These are phyloP conservation scores for Mythimna loreyi DNA, from an alignment of 2,888 invertebrate species.

Conservation along the genomic window DNA sequence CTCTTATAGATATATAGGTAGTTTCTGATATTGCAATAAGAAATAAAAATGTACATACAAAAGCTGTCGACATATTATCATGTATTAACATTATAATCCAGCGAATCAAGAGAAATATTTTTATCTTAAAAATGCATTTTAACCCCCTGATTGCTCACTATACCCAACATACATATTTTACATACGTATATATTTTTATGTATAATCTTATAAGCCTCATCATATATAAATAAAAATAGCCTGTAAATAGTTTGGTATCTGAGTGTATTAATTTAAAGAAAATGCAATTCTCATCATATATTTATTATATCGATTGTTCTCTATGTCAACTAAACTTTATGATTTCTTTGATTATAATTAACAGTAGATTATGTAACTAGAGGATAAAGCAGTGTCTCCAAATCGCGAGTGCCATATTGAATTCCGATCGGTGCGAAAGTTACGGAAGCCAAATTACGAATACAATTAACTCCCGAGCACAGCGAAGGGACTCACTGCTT, in stretches of 20 bases:
- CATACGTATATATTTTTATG: slow-evolving; percentile 14
- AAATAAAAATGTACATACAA: slow-evolving; percentile 68
- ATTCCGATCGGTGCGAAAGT: too few species aligned
- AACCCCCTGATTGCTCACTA: slow-evolving; percentile 16
- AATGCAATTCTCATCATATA: neutral
- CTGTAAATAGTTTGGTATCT: slow-evolving; percentile 23
- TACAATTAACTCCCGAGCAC: too few species aligned
- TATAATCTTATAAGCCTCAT: slow-evolving; percentile 12
- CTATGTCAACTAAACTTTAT: neutral
- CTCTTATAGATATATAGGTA: slow-evolving; percentile 55
- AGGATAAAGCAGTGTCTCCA: too few species aligned
- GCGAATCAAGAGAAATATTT: slow-evolving; percentile 49
- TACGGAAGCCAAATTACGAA: too few species aligned
- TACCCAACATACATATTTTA: slow-evolving; percentile 24
- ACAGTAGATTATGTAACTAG: too few species aligned
- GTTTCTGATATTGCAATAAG: slow-evolving; percentile 63
- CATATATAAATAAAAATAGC: slow-evolving; percentile 21
- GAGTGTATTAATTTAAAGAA: neutral
- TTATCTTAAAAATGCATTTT: slow-evolving; percentile 37
- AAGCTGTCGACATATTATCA: slow-evolving; percentile 36
- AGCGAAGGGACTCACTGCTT: too few species aligned
- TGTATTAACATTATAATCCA: slow-evolving; percentile 31
- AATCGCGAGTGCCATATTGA: too few species aligned
- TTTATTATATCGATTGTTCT: neutral
- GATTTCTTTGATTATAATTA: too few species aligned